Evolutionary conservation across 2,113 vertebrate species (phyloP).

Genomic region (Morone chrysops): DNA sequence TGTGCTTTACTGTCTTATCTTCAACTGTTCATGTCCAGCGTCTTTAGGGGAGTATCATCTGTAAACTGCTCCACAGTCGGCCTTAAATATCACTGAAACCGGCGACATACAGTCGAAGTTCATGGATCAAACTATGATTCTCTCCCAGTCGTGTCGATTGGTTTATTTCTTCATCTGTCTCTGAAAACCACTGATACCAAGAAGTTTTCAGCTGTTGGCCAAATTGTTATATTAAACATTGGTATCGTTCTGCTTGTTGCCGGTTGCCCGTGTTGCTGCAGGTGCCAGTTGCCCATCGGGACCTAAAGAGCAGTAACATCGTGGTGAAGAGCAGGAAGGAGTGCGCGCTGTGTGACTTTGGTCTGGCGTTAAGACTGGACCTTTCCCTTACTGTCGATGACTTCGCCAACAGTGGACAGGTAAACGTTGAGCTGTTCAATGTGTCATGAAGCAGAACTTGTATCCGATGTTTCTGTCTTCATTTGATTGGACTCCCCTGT

Average conservation of each 20-base stretch:
- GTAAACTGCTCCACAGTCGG: too few species aligned
- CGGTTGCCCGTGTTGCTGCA: slow-evolving; percentile 36
- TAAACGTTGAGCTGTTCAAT: slow-evolving; percentile 39
- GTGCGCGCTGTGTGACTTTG: slow-evolving; percentile 91
- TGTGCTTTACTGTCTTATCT: too few species aligned
- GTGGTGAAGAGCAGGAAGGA: slow-evolving; percentile 87
- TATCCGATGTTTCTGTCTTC: not conserved
- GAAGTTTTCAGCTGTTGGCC: too few species aligned
- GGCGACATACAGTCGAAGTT: too few species aligned
- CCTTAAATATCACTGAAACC: too few species aligned
- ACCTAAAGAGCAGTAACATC: slow-evolving; percentile 93
- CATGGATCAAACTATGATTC: too few species aligned
- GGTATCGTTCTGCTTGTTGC: not conserved
- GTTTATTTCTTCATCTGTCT: too few species aligned
- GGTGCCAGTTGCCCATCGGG: slow-evolving; percentile 90
- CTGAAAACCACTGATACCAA: too few species aligned
- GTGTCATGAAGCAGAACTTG: not conserved
- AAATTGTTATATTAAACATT: too few species aligned
- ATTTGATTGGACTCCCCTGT: not conserved
- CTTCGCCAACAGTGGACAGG: slow-evolving; percentile 93
- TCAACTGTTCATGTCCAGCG: too few species aligned
- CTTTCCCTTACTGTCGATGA: slow-evolving; percentile 88
- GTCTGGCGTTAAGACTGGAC: slow-evolving; percentile 89
- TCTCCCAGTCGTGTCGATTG: too few species aligned
- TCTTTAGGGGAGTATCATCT: too few species aligned